These are phyloP conservation scores for Troides helena DNA, from an alignment of 2,888 invertebrate genomes.

Conservation along the genomic window DNA sequence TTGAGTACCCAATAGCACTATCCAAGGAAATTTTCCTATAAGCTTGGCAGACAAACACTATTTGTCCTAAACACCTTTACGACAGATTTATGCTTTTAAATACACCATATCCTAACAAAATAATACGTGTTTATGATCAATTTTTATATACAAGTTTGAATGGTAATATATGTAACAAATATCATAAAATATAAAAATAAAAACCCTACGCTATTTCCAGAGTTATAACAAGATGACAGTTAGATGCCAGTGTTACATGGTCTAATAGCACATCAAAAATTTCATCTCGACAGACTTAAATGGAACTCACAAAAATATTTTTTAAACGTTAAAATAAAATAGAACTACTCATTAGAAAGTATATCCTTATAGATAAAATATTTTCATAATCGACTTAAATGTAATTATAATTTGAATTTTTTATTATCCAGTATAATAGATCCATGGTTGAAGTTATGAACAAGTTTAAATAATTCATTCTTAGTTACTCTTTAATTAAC, in stretches of 20 bases:
- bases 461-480: too few species aligned
- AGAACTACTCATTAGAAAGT: neutral
- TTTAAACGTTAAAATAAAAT: neutral
- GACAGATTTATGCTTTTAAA: constrained; percentile 3
- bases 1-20: constrained; percentile 11
- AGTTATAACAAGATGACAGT: constrained; percentile 21
- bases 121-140: neutral
- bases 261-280: neutral
- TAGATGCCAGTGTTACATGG: constrained; percentile 51
- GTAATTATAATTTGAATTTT: neutral
- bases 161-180: constrained; percentile 4
- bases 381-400: too few species aligned
- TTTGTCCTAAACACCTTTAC: constrained; percentile 67
- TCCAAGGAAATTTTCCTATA: constrained; percentile 22
- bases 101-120: constrained; percentile 8
- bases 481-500: too few species aligned
- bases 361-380: neutral
- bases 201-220: constrained; percentile 13
- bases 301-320: neutral
- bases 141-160: constrained; percentile 2
- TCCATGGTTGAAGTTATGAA: too few species aligned
- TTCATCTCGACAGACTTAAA: neutral
- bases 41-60: constrained; percentile 65
- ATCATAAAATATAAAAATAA: constrained; percentile 23
- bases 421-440: neutral